These are phyloP conservation scores for Listrodromus nycthemerus DNA, from an alignment of 2,888 invertebrate genomes.

Conservation along the genomic window DNA sequence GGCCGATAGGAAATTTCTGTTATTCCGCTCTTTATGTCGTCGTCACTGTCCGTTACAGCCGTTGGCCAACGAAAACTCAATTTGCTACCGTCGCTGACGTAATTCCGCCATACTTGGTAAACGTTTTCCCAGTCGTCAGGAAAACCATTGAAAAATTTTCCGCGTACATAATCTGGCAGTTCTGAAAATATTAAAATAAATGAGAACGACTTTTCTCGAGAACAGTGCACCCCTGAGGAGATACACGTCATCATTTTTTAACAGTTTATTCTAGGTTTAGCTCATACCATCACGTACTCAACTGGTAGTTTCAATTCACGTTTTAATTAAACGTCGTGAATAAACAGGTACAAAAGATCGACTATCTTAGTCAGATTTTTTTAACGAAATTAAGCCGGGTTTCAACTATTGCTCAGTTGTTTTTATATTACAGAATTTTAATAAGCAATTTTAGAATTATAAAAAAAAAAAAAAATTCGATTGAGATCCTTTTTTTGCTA, in stretches of 20 bases:
- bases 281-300: not conserved
- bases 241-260: not conserved
- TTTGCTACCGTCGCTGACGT: slow-evolving; percentile 70
- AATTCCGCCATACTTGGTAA: slow-evolving; percentile 78
- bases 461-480: too few species aligned
- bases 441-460: too few species aligned
- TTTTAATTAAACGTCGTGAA: not conserved
- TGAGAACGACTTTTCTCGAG: not conserved
- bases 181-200: slow-evolving; percentile 67
- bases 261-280: not conserved
- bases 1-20: slow-evolving; percentile 68
- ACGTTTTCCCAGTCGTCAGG: slow-evolving; percentile 83
- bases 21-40: slow-evolving; percentile 78
- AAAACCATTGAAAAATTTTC: slow-evolving; percentile 82
- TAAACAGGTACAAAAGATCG: not conserved
- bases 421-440: too few species aligned
- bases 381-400: too few species aligned
- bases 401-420: too few species aligned
- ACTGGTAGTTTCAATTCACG: too few species aligned
- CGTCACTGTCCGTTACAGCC: slow-evolving; percentile 79
- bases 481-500: not conserved
- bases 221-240: not conserved
- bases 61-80: slow-evolving; percentile 81
- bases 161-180: slow-evolving; percentile 79
- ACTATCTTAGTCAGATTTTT: too few species aligned